Evolutionary conservation across 2,888 invertebrate species (phyloP).

Genomic region (Drosophila stalkeri): DNA sequence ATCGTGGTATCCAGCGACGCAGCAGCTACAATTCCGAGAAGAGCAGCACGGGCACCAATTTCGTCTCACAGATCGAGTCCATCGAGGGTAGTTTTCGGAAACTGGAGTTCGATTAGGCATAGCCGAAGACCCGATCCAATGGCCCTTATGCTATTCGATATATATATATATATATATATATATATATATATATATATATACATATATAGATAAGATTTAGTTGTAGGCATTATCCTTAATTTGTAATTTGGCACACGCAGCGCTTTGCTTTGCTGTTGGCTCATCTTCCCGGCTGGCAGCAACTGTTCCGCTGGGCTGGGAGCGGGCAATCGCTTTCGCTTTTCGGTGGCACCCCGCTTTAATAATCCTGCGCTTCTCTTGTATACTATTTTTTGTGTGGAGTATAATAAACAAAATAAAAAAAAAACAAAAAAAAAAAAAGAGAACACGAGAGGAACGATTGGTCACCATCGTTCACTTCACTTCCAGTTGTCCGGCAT

Average conservation of each 20-base stretch:
- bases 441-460: slow-evolving; percentile 46
- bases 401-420: slow-evolving; percentile 56
- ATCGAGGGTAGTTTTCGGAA: slow-evolving; percentile 89
- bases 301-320: slow-evolving; percentile 32
- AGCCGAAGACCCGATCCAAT: not conserved
- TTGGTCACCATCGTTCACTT: slow-evolving; percentile 27
- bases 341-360: slow-evolving; percentile 74
- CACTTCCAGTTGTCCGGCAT: slow-evolving; percentile 52
- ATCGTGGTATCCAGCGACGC: slow-evolving; percentile 87
- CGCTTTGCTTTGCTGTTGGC: slow-evolving; percentile 66
- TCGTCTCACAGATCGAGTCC: slow-evolving; percentile 83
- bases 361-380: slow-evolving; percentile 74
- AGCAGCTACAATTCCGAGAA: slow-evolving; percentile 78
- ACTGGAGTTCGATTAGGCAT: slow-evolving; percentile 88
- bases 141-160: slow-evolving; percentile 25
- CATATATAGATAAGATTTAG: slow-evolving; percentile 47
- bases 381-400: slow-evolving; percentile 61
- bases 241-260: slow-evolving; percentile 50
- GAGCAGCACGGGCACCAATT: slow-evolving; percentile 76
- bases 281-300: slow-evolving; percentile 36
- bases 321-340: slow-evolving; percentile 66
- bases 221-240: slow-evolving; percentile 67
- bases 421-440: slow-evolving; percentile 13
- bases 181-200: slow-evolving; percentile 27
- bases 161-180: slow-evolving; percentile 10